Evolutionary conservation across 2,797 vertebrate species (phyloP).

Genomic region (Pipistrellus nathusii): DNA sequence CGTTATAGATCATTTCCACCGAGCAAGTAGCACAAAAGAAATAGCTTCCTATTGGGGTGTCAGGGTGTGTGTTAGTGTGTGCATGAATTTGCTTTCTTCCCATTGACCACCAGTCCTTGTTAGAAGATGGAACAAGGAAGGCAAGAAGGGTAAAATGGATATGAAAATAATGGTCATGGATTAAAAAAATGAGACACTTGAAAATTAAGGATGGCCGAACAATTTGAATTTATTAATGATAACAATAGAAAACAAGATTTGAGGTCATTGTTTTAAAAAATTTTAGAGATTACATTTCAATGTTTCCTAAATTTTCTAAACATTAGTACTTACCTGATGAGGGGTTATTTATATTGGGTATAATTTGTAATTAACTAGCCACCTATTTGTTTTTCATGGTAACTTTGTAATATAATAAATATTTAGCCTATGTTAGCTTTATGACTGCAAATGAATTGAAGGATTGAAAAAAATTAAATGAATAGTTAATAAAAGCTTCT

Average conservation of each 20-base stretch:
- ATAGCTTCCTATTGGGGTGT: neutral
- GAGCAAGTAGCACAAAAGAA: constrained; percentile 42
- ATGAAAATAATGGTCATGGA: neutral
- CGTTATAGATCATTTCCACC: constrained; percentile 61
- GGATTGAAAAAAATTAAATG: constrained; percentile 37
- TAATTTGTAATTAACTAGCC: constrained; percentile 29
- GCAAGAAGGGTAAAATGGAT: neutral
- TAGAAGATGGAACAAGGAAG: constrained; percentile 58
- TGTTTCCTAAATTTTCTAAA: constrained; percentile 4
- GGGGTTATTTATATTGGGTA: neutral
- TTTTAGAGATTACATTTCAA: neutral
- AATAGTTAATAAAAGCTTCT: neutral
- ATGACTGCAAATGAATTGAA: constrained; percentile 20
- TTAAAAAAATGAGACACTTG: neutral
- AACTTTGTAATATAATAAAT: neutral
- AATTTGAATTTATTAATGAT: constrained; percentile 31
- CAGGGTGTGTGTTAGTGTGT: neutral
- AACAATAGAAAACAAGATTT: constrained; percentile 20
- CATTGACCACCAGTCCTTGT: neutral
- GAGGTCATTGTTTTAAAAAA: neutral
- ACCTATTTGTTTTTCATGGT: neutral
- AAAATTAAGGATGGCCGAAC: neutral
- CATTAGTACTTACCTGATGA: constrained; percentile 19
- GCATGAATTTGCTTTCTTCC: neutral
- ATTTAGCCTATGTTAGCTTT: neutral